phyloP scores from a whole-genome alignment of 1,140 invertebrate species.

The Trigoniulus corallinus region DNA sequence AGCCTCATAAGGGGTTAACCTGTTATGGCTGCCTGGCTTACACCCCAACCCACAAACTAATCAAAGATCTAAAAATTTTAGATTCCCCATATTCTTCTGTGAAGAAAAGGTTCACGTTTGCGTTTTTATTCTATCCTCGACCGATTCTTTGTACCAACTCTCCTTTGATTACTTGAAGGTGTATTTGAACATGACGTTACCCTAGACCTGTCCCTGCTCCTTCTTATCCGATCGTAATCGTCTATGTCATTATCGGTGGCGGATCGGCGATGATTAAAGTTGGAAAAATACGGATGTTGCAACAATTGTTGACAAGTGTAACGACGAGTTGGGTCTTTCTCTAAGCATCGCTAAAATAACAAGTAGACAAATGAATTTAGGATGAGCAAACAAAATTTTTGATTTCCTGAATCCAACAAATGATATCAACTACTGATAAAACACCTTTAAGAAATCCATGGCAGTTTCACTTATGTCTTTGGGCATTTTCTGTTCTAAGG shows the following conservation, averaged over 20 bases:
- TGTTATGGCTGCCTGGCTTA: no score
- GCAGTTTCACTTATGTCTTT: constrained; percentile 44
- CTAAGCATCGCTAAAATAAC: constrained; percentile 62
- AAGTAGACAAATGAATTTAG: background rate
- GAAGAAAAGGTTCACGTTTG: no score
- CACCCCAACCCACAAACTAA: no score
- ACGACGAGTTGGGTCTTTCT: constrained; percentile 79
- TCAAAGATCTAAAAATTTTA: no score
- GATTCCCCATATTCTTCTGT: no score
- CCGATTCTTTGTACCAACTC: no score
- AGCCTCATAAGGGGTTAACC: no score
- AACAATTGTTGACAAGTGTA: constrained; percentile 79
- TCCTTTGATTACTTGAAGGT: no score
- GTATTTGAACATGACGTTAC: no score
- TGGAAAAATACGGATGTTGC: constrained; percentile 71
- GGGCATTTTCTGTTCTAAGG: constrained; percentile 68
- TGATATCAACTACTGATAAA: no score
- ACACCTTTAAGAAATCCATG: constrained; percentile 72
- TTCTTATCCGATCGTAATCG: constrained; percentile 45
- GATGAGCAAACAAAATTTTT: constrained; percentile 8
- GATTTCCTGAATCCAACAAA: no score
- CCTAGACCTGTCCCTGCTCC: constrained; percentile 38
- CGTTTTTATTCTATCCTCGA: no score
- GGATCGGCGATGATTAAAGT: constrained; percentile 46
- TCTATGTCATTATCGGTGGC: constrained; percentile 48